phyloP scores from a whole-genome alignment of 2,888 invertebrate genomes.

The Drepana falcataria region DNA sequence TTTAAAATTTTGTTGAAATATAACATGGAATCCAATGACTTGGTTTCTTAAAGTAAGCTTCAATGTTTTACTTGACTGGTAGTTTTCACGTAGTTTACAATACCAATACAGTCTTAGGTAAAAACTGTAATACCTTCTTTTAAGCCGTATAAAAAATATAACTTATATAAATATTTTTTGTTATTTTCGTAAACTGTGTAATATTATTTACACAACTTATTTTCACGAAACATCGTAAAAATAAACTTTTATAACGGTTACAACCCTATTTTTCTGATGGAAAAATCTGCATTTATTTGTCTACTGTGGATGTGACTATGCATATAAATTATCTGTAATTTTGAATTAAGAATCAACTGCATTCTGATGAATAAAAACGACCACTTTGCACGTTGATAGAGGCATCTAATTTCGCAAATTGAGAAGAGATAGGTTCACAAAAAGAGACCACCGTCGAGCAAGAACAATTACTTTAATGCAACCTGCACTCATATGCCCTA shows the following conservation, averaged over 20 bases:
- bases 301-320: background rate
- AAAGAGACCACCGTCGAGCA: constrained; percentile 35
- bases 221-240: background rate
- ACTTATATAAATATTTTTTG: too few relatives aligned
- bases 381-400: constrained; percentile 28
- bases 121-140: too few relatives aligned
- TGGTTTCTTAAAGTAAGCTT: too few relatives aligned
- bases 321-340: constrained; percentile 12
- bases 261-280: background rate
- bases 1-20: background rate
- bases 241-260: background rate
- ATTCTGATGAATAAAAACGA: constrained; percentile 35
- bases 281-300: background rate
- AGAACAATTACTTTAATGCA: constrained; percentile 56
- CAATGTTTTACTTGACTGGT: too few relatives aligned
- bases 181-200: too few relatives aligned
- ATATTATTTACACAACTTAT: too few relatives aligned
- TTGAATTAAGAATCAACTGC: constrained; percentile 28
- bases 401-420: constrained; percentile 56
- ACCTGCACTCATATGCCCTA: constrained; percentile 48
- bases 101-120: too few relatives aligned
- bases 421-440: constrained; percentile 39
- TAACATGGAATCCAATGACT: too few relatives aligned
- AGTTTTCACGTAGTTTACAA: too few relatives aligned
- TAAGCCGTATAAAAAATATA: too few relatives aligned